Evolutionary conservation across 2,113 vertebrate species (phyloP).

Genomic region (Dasyurus viverrinus): DNA sequence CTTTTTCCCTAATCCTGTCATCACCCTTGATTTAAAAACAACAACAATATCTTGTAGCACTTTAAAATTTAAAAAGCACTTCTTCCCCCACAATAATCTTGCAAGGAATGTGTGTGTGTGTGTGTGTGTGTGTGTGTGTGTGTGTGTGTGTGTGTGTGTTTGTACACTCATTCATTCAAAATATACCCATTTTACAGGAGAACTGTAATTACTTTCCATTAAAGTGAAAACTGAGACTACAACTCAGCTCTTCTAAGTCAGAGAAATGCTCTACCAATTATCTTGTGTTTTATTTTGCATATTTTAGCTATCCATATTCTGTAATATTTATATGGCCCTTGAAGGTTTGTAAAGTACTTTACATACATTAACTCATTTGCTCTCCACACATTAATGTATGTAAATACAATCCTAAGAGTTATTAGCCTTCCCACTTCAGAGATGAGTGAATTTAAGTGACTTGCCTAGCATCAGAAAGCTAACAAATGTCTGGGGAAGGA

Average conservation of each 20-base stretch:
- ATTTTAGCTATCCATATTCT: not conserved
- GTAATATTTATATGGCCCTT: not conserved
- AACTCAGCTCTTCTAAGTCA: not conserved
- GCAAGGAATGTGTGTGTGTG: too few relatives aligned
- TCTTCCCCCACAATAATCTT: not conserved
- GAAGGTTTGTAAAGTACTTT: too few relatives aligned
- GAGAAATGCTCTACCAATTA: not conserved
- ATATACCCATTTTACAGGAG: not conserved
- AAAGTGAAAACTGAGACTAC: not conserved
- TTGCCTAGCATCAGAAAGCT: too few relatives aligned
- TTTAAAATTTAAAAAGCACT: not conserved
- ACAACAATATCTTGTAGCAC: not conserved
- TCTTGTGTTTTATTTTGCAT: not conserved
- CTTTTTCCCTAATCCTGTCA: not conserved
- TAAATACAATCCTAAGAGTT: not conserved
- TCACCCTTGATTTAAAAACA: not conserved
- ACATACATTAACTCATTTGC: too few relatives aligned
- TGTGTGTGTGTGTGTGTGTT: too few relatives aligned
- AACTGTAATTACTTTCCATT: not conserved
- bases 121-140: too few relatives aligned
- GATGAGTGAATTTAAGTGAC: not conserved
- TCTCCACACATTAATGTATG: not conserved
- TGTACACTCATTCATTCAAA: not conserved
- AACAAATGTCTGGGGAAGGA: too few relatives aligned
- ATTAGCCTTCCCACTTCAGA: not conserved